phyloP scores from a whole-genome alignment of 2,888 invertebrate species.

The Cheilosia soror region DNA sequence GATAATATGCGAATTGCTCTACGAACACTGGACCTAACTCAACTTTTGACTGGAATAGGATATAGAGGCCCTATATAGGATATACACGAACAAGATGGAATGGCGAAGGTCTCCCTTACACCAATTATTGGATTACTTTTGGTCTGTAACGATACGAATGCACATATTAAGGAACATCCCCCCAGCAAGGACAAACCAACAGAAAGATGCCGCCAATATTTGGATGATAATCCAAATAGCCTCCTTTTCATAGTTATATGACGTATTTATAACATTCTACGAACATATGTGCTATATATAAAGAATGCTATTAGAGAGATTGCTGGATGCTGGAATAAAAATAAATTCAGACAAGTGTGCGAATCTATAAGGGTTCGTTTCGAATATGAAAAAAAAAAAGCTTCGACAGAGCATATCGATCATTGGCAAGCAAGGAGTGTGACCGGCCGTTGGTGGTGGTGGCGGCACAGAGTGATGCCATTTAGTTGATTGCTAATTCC shows the following conservation, averaged over 20 bases:
- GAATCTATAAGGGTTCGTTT: constrained; percentile 39
- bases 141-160: neutral
- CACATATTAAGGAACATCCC: neutral
- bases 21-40: constrained; percentile 40
- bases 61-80: no score
- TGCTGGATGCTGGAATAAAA: constrained; percentile 53
- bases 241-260: constrained; percentile 32
- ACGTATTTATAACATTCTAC: constrained; percentile 31
- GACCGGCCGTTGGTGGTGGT: constrained; percentile 38
- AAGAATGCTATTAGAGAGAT: constrained; percentile 74
- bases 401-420: constrained; percentile 63
- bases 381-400: constrained; percentile 20
- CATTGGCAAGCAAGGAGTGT: constrained; percentile 48
- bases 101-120: neutral
- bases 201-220: constrained; percentile 42
- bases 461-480: constrained; percentile 70
- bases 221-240: constrained; percentile 49
- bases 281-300: constrained; percentile 55
- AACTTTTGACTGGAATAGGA: constrained; percentile 5
- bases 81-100: no score
- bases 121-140: constrained; percentile 9
- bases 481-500: constrained; percentile 79
- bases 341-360: constrained; percentile 64
- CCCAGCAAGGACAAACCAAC: constrained; percentile 8
- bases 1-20: constrained; percentile 34